These are phyloP conservation scores for Brachionichthys hirsutus DNA, from an alignment of 2,113 vertebrate species.

Conservation along the genomic window DNA sequence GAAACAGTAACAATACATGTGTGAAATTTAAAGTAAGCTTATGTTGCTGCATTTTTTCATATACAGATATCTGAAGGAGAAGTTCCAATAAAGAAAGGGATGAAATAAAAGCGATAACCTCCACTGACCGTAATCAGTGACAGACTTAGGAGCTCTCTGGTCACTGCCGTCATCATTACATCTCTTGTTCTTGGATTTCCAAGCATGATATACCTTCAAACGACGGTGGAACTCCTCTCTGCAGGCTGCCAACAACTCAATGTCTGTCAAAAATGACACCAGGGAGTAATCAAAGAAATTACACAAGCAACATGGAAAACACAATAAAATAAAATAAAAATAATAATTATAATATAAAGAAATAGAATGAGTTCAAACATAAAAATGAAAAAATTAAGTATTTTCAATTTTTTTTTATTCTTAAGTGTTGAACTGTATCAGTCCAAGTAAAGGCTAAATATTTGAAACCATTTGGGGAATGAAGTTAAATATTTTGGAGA, in stretches of 20 bases:
- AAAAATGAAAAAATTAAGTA: too few species aligned
- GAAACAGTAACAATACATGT: constrained; percentile 2
- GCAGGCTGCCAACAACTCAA: constrained; percentile 94
- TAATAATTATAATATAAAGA: too few species aligned
- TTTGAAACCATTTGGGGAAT: background rate
- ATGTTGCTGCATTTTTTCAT: background rate
- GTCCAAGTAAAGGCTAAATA: background rate
- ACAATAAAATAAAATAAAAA: too few species aligned
- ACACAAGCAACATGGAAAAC: background rate
- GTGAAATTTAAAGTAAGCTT: background rate
- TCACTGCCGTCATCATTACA: constrained; percentile 85
- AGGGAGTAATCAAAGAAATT: background rate
- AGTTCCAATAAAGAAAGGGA: background rate
- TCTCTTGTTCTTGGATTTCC: constrained; percentile 99
- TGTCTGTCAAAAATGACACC: constrained; percentile 78
- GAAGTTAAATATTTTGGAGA: background rate
- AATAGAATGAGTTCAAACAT: too few species aligned
- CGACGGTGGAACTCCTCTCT: constrained; percentile 97
- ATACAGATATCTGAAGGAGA: too few species aligned
- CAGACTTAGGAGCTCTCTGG: constrained; percentile 93
- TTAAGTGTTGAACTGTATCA: too few species aligned
- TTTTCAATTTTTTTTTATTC: too few species aligned
- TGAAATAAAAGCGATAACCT: background rate
- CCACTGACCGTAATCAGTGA: constrained; percentile 93
- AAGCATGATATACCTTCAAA: constrained; percentile 97